Base-by-base conservation (phyloP, 2,888 invertebrate genomes). In the Liodrosophila aerea region DNA sequence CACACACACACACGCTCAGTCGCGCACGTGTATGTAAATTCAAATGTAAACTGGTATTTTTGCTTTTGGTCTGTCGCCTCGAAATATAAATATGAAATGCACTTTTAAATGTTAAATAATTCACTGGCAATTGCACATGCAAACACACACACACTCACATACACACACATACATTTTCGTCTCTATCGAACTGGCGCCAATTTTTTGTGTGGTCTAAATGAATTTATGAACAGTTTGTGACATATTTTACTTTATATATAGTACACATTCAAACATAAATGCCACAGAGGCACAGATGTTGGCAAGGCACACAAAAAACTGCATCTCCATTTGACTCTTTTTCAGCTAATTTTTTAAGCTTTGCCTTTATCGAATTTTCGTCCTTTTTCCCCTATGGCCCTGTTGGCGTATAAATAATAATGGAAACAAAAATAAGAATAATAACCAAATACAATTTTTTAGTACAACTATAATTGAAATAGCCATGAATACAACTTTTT, bases 211-310 rank as follows among this genome's bases (percentile, higher is more conserved):
- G 65, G 63, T 58, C 66, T 51, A 60, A 76, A 76, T 76, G 76
- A 73, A 73, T 74, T 74, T 74, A 74, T 76, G 76, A 73, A 63
- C 76, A 76, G 76, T 63, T 60, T 76, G 66, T 74, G 73, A 76
- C 76, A 74, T 63, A 69, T 74, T 76, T 63, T 60, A 41, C 56
- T 50, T 33, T 34, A 47, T 37, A 57, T 44, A 33, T 43, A 22
- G 22, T 22, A 22, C 22, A 39, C 12, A 37, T 29, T 16, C 18
- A 27, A 7, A 15, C 31, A 31, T 18, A 7, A 16, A 16, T 8
- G 31, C 27, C 8, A 39, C 18, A 18, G n/a, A 16, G 16, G 15
- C 13, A 4, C 16, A 15, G 9, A 9, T 9, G 16, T 36, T 36
- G 37, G 5, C 5, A 7, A n/a, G 1, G 16, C 15, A 16, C 12